These are phyloP conservation scores for Chroicocephalus ridibundus DNA, from an alignment of 2,113 vertebrate genomes.

Conservation along the genomic window DNA sequence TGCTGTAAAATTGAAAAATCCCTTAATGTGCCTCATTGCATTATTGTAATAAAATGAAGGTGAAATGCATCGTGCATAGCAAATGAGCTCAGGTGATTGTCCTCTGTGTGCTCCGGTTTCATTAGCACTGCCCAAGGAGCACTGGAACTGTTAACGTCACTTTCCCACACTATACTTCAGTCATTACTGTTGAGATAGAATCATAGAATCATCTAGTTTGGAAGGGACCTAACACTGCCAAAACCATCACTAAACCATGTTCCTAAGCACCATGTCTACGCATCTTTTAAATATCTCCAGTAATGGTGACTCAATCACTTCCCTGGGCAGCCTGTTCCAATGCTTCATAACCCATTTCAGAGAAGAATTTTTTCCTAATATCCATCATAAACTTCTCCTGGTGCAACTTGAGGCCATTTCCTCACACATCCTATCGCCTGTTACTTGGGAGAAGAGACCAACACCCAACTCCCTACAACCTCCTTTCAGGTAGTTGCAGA, in stretches of 20 bases:
- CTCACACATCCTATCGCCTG: too few relatives aligned
- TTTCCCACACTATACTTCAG: constrained; percentile 83
- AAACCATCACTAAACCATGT: background rate
- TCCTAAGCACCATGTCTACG: background rate
- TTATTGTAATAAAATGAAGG: constrained; percentile 33
- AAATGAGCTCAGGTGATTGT: constrained; percentile 89
- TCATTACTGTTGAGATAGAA: constrained; percentile 85
- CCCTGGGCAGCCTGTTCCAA: background rate
- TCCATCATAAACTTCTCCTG: too few relatives aligned
- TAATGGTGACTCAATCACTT: background rate
- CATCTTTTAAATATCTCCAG: background rate
- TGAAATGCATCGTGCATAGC: constrained; percentile 77
- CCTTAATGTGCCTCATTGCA: constrained; percentile 53
- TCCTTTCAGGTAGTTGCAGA: too few relatives aligned
- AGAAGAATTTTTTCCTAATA: too few relatives aligned
- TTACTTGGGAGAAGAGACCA: too few relatives aligned
- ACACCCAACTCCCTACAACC: too few relatives aligned
- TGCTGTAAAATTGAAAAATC: constrained; percentile 52
- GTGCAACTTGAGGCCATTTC: too few relatives aligned
- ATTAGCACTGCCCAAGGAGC: constrained; percentile 86
- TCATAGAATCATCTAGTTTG: constrained; percentile 18
- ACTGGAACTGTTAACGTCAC: constrained; percentile 86
- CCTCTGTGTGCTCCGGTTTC: constrained; percentile 86
- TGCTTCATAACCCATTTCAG: too few relatives aligned
- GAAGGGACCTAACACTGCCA: background rate